These are phyloP conservation scores for Antechinus flavipes DNA, from an alignment of 2,113 vertebrate species.

Conservation along the genomic window DNA sequence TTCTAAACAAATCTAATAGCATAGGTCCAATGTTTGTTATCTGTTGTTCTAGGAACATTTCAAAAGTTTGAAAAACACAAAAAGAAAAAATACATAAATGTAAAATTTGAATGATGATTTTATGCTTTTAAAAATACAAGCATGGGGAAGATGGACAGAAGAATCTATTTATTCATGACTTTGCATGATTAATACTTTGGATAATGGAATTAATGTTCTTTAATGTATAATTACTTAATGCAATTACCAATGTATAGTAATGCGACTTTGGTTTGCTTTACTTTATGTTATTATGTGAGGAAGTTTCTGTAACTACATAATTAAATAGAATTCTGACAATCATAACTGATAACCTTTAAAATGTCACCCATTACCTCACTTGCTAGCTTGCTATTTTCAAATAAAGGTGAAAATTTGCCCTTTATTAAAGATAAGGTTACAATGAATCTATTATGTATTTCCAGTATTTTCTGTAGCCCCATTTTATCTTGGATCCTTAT, in stretches of 20 bases:
- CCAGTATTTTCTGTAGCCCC: constrained; percentile 40
- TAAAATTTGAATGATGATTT: constrained; percentile 43
- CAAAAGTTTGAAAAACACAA: constrained; percentile 1
- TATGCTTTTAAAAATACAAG: constrained; percentile 28
- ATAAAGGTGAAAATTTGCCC: constrained; percentile 63
- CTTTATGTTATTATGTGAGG: constrained; percentile 64
- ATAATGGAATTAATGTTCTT: constrained; percentile 51
- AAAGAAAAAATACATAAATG: constrained; percentile 1
- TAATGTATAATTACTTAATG: constrained; percentile 37
- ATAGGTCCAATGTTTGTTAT: constrained; percentile 8
- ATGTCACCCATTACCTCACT: constrained; percentile 60
- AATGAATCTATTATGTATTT: constrained; percentile 52
- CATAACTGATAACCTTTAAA: constrained; percentile 67
- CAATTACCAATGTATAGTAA: constrained; percentile 45
- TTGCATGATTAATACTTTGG: constrained; percentile 49
- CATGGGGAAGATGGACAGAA: constrained; percentile 21
- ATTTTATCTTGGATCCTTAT: background rate
- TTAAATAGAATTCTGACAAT: constrained; percentile 69
- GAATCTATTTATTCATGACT: constrained; percentile 42
- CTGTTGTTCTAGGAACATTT: constrained; percentile 43
- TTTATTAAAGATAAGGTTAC: constrained; percentile 64
- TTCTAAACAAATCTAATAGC: constrained; percentile 18
- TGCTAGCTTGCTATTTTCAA: constrained; percentile 63
- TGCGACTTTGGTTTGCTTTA: constrained; percentile 56
- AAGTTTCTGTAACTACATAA: constrained; percentile 67